These are phyloP conservation scores for Chelonus formosanus DNA, from an alignment of 2,888 invertebrate genomes.

Conservation along the genomic window DNA sequence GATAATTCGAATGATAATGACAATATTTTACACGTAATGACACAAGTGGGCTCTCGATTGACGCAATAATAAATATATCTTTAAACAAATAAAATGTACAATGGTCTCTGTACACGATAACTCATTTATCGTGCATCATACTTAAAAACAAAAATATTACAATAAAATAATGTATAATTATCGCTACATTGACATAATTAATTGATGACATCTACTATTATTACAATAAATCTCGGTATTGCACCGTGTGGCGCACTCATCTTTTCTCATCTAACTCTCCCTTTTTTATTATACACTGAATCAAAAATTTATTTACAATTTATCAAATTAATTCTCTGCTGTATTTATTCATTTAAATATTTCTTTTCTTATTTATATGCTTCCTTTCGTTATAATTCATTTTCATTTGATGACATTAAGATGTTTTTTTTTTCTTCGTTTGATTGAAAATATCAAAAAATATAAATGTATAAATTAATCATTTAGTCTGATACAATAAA, in stretches of 20 bases:
- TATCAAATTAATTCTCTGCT: not conserved
- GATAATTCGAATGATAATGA: constrained; percentile 63
- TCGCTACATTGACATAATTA: constrained; percentile 19
- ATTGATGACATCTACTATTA: constrained; percentile 22
- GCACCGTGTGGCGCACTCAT: constrained; percentile 38
- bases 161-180: constrained; percentile 12
- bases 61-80: constrained; percentile 61
- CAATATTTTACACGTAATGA: constrained; percentile 64
- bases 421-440: constrained; percentile 29
- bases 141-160: constrained; percentile 7
- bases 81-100: constrained; percentile 62
- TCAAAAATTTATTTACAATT: not conserved
- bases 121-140: constrained; percentile 5
- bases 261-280: constrained; percentile 32
- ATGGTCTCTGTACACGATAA: constrained; percentile 49
- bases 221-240: constrained; percentile 40
- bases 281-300: constrained; percentile 11
- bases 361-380: no score
- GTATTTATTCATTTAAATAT: no score
- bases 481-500: no score
- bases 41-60: constrained; percentile 54
- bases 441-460: not conserved
- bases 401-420: constrained; percentile 10
- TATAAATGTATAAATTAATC: not conserved
- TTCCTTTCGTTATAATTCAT: not conserved